Evolutionary conservation across 37 sponge, comb jelly and placozoan genomes (phyloP).

Genomic region (Halisarca cf. caerulea): DNA sequence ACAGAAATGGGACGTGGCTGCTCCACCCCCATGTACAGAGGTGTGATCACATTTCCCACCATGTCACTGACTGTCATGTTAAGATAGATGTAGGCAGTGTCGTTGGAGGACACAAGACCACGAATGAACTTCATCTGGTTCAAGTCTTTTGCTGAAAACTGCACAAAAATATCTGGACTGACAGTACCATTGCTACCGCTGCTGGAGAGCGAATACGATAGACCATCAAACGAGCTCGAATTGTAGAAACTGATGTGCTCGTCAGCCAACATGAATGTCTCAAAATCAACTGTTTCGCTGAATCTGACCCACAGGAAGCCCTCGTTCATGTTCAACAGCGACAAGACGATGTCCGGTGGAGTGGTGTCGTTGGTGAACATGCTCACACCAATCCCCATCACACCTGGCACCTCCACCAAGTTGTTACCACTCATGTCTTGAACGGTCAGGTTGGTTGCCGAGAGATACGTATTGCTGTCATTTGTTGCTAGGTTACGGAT

Average conservation of each 20-base stretch:
- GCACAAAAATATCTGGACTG: conserved; percentile 61
- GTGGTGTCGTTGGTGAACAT: conserved; percentile 73
- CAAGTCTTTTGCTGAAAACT: conserved; percentile 55
- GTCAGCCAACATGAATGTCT: conserved; percentile 52
- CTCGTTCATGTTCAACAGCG: conserved; percentile 63
- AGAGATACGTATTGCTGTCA: conserved; percentile 58
- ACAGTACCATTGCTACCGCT: conserved; percentile 59
- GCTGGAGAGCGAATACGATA: conserved; percentile 51
- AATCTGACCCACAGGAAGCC: conserved; percentile 59
- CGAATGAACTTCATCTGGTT: conserved; percentile 86
- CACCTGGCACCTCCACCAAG: conserved; percentile 54
- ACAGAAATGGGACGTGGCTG: conserved; percentile 56
- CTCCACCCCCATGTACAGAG: conserved; percentile 56
- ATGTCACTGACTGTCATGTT: conserved; percentile 70
- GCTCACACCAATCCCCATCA: conserved; percentile 29
- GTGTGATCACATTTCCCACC: conserved; percentile 78
- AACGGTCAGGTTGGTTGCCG: conserved; percentile 36
- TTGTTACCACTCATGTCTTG: conserved; percentile 78
- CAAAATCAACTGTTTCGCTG: conserved; percentile 77
- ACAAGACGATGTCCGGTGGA: conserved; percentile 64
- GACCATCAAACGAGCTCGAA: conserved; percentile 45
- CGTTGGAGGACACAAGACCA: conserved; percentile 36
- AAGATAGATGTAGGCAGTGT: conserved; percentile 57
- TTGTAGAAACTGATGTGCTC: conserved; percentile 69
- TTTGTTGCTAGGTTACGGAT: conserved; percentile 68